A percentile compares a stretch with the other conserved stretches of the same genome.
Evolutionary conservation across 2,888 invertebrate genomes (phyloP).

Genomic region (Rhorus exstirpatorius): DNA sequence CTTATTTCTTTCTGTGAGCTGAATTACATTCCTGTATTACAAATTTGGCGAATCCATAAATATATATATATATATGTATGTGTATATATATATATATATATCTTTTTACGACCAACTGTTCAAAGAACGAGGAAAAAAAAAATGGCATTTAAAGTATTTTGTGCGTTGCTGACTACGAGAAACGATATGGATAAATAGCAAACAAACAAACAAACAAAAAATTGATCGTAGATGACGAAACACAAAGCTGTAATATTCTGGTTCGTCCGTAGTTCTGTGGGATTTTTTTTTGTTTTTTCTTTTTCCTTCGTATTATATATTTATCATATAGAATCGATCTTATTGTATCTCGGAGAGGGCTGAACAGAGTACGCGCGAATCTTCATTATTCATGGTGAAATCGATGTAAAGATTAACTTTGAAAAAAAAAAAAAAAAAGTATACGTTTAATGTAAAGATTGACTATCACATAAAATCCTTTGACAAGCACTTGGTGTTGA

Average conservation of each 20-base stretch:
- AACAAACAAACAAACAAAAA: constrained; percentile 35
- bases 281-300: constrained; percentile 51
- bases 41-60: constrained; percentile 70
- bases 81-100: too few relatives aligned
- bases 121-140: constrained; percentile 25
- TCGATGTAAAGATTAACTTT: constrained; percentile 59
- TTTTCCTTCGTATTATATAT: constrained; percentile 65
- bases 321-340: constrained; percentile 63
- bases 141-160: constrained; percentile 65
- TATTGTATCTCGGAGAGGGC: constrained; percentile 59
- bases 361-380: constrained; percentile 50
- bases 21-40: constrained; percentile 81
- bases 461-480: constrained; percentile 64
- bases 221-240: constrained; percentile 39
- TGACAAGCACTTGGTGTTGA: constrained; percentile 44
- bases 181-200: constrained; percentile 6
- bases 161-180: constrained; percentile 63
- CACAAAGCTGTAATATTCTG: constrained; percentile 28
- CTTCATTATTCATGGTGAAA: constrained; percentile 37
- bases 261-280: constrained; percentile 43
- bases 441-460: constrained; percentile 68
- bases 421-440: constrained; percentile 53
- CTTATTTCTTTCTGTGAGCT: constrained; percentile 77
- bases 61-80: constrained; percentile 40
- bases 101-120: constrained; percentile 53